Percentiles rank a stretch among this genome's conserved stretches.
Evolutionary conservation across 2,888 invertebrate genomes (phyloP).

Genomic region (Leptinotarsa peninsularis): DNA sequence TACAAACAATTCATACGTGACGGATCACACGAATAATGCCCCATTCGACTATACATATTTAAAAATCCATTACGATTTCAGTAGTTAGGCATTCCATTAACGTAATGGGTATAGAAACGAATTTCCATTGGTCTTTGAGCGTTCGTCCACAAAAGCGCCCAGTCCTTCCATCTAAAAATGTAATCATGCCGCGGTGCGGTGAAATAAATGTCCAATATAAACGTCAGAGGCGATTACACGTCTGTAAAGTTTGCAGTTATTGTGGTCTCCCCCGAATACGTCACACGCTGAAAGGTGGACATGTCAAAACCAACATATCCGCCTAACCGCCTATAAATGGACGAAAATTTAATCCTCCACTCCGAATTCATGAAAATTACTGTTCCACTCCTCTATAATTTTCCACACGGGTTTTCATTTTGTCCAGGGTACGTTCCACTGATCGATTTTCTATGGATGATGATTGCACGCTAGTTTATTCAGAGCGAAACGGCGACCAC

Average conservation of each 20-base stretch:
- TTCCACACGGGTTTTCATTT: slow-evolving; percentile 20
- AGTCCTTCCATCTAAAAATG: slow-evolving; percentile 17
- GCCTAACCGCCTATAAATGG: slow-evolving; percentile 51
- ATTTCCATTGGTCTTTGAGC: background rate
- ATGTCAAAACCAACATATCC: slow-evolving; percentile 53
- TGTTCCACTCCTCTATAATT: slow-evolving; percentile 35
- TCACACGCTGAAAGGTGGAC: slow-evolving; percentile 46
- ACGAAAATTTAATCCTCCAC: slow-evolving; percentile 50
- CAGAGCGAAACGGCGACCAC: background rate
- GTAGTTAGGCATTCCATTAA: no score
- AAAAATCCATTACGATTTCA: no score
- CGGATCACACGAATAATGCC: no score
- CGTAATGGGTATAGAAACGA: background rate
- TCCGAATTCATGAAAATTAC: slow-evolving; percentile 42
- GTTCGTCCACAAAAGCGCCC: background rate
- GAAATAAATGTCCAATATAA: slow-evolving; percentile 53
- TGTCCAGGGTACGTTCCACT: background rate
- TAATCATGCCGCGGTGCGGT: slow-evolving; percentile 25
- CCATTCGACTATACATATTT: no score
- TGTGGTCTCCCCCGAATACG: slow-evolving; percentile 43
- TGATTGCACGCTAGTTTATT: slow-evolving; percentile 6
- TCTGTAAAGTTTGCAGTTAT: slow-evolving; percentile 50
- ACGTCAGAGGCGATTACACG: slow-evolving; percentile 53
- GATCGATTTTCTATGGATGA: slow-evolving; percentile 16
- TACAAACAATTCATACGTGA: no score